A percentile compares a stretch with the other conserved stretches of the same genome.
Evolutionary conservation across 2,888 invertebrate species (phyloP).

Genomic region (Ctena decussata): DNA sequence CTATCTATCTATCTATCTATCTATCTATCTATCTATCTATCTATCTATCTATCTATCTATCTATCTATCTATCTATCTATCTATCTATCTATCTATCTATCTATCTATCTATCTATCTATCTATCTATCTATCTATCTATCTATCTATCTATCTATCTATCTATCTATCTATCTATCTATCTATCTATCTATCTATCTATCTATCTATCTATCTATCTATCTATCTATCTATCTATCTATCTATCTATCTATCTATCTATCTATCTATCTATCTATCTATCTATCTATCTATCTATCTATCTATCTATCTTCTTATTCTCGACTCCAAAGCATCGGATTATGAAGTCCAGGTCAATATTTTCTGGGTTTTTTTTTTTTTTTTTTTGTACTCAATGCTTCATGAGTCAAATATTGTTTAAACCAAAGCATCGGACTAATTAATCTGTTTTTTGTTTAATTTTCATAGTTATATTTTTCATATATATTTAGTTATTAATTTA

Average conservation of each 20-base stretch:
- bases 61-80: conserved; percentile 4
- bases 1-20: conserved; percentile 4
- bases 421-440: no score
- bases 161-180: conserved; percentile 8
- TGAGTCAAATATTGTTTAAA: no score
- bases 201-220: conserved; percentile 4
- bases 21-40: conserved; percentile 4
- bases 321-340: no score
- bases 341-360: no score
- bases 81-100: conserved; percentile 7
- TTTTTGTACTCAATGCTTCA: no score
- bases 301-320: not conserved
- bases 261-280: conserved; percentile 9
- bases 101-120: conserved; percentile 9
- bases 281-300: conserved; percentile 9
- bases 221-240: conserved; percentile 4
- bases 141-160: conserved; percentile 4
- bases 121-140: conserved; percentile 9
- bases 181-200: conserved; percentile 4
- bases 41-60: conserved; percentile 4
- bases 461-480: no score
- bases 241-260: conserved; percentile 4
- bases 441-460: no score
- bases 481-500: no score
- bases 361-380: no score